These are phyloP conservation scores for Chrysolina oricalcia DNA, from an alignment of 2,888 invertebrate genomes.

Conservation along the genomic window DNA sequence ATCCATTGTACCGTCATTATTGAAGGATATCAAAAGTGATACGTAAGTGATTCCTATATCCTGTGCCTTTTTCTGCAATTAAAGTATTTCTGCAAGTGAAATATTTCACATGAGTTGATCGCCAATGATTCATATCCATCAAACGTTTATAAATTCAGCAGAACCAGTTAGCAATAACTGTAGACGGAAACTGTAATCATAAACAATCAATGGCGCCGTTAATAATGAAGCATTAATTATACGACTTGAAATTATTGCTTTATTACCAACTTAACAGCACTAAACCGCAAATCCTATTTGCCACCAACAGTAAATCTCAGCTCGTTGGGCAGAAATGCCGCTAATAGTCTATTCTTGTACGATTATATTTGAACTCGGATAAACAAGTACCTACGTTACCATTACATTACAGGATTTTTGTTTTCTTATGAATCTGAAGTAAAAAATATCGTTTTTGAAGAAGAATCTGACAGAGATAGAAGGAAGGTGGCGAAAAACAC, in stretches of 20 bases:
- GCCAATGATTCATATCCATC: too few species aligned
- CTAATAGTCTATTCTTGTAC: background rate
- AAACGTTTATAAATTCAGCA: background rate
- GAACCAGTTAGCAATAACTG: background rate
- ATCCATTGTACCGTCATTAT: too few species aligned
- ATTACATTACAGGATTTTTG: too few species aligned
- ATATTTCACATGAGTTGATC: too few species aligned
- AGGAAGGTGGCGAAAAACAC: too few species aligned
- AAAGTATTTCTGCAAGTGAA: too few species aligned
- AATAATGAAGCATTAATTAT: background rate
- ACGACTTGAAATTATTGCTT: background rate
- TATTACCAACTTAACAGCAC: conserved; percentile 13
- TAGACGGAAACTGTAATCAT: background rate
- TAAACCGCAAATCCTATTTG: conserved; percentile 17
- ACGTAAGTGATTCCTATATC: too few species aligned
- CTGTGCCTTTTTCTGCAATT: too few species aligned
- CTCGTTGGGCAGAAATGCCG: background rate
- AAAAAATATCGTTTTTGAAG: too few species aligned
- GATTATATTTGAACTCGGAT: background rate
- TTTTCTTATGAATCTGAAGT: too few species aligned
- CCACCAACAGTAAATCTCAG: background rate
- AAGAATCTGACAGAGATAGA: too few species aligned
- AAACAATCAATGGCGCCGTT: background rate
- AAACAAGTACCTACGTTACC: background rate
- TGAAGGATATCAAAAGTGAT: too few species aligned